These are phyloP conservation scores for Nomada hirtipes DNA, from an alignment of 2,888 invertebrate genomes.

Conservation along the genomic window DNA sequence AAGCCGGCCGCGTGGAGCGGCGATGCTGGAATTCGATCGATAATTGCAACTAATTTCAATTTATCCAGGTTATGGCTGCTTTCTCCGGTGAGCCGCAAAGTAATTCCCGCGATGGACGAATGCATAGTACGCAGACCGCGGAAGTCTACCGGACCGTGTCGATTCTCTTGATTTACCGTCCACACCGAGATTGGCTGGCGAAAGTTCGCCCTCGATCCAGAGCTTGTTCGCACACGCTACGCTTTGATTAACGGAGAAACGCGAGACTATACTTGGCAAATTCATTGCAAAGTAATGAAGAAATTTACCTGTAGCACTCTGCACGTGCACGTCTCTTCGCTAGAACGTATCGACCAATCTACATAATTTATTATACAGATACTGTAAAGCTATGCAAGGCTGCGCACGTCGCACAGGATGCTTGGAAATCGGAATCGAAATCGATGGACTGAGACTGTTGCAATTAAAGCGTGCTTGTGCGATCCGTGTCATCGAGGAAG, in stretches of 20 bases:
- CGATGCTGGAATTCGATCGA: constrained; percentile 28
- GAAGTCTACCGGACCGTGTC: constrained; percentile 29
- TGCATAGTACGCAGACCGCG: neutral
- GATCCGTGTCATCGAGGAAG: constrained; percentile 13
- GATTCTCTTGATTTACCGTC: constrained; percentile 59
- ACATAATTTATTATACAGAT: constrained; percentile 1
- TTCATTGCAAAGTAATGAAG: constrained; percentile 13
- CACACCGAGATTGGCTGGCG: constrained; percentile 13
- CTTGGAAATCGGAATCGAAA: neutral
- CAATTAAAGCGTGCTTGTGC: neutral
- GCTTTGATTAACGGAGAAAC: constrained; percentile 39
- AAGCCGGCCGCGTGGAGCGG: constrained; percentile 3
- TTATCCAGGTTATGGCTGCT: constrained; percentile 64
- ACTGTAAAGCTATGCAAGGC: neutral
- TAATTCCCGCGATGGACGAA: constrained; percentile 29
- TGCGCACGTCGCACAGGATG: neutral
- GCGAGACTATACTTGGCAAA: constrained; percentile 3
- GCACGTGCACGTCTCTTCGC: neutral
- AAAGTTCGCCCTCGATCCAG: constrained; percentile 9
- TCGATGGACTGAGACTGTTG: too few relatives aligned
- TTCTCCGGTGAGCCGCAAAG: constrained; percentile 52
- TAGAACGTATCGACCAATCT: neutral
- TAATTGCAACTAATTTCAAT: constrained; percentile 76
- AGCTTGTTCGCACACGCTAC: neutral
- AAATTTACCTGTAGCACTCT: neutral